A percentile compares a stretch with the other conserved stretches of the same genome.
Conservation (phyloP, 1,140 invertebrate genomes). For the Lethrus apterus region DNA sequence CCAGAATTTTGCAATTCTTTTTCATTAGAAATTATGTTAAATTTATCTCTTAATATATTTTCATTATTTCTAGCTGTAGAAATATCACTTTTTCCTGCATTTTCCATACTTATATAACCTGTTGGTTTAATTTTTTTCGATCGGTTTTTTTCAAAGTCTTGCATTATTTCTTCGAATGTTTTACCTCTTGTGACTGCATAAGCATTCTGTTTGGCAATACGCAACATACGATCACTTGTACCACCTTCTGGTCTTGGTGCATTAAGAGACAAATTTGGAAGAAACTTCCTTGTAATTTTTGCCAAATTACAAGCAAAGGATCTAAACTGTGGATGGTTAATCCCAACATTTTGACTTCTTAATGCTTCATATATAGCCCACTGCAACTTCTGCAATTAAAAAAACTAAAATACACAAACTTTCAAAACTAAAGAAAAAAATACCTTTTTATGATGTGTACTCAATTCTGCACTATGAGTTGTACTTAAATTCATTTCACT, state of each 20-base stretch:
- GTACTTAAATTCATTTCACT: constrained; percentile 28
- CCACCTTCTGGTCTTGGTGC: constrained; percentile 44
- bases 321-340: constrained; percentile 56
- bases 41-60: constrained; percentile 18
- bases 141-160: constrained; percentile 36
- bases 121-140: constrained; percentile 28
- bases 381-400: constrained; percentile 54
- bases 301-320: constrained; percentile 52
- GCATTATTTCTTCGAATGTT: constrained; percentile 48
- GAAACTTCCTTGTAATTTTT: constrained; percentile 43
- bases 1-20: not conserved
- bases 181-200: constrained; percentile 54
- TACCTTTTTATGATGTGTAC: constrained; percentile 57
- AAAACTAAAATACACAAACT: constrained; percentile 6
- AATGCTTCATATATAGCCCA: constrained; percentile 63
- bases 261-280: constrained; percentile 42
- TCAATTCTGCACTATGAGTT: constrained; percentile 43
- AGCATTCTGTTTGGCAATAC: constrained; percentile 54
- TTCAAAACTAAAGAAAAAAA: not conserved
- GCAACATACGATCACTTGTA: constrained; percentile 50
- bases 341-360: constrained; percentile 52
- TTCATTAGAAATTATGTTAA: constrained; percentile 10
- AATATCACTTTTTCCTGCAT: constrained; percentile 10
- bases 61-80: constrained; percentile 10
- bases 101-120: constrained; percentile 30